These are phyloP conservation scores for Apis florea DNA, from an alignment of 1,140 invertebrate genomes.

Conservation along the genomic window DNA sequence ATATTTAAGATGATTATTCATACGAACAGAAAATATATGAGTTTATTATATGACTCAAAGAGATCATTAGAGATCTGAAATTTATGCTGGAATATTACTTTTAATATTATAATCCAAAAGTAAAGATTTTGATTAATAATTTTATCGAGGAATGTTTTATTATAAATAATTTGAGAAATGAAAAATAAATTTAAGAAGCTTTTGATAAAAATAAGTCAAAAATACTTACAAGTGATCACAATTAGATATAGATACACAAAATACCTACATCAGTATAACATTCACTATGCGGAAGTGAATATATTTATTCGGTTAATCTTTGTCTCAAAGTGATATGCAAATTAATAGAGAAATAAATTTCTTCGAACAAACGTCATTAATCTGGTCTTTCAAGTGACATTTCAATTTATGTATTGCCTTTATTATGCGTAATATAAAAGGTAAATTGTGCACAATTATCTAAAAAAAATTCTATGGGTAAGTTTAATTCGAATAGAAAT, in stretches of 20 bases:
- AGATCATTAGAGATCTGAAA: too few species aligned
- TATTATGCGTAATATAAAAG: neutral
- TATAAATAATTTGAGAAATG: too few species aligned
- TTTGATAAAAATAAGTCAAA: too few species aligned
- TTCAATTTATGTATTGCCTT: neutral
- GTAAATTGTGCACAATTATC: neutral
- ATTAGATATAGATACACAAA: neutral
- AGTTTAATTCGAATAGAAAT: conserved; percentile 11
- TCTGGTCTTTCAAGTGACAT: neutral
- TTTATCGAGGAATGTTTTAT: too few species aligned
- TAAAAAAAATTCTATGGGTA: neutral
- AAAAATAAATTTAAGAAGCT: too few species aligned
- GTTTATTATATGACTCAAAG: too few species aligned
- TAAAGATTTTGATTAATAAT: too few species aligned
- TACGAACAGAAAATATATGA: too few species aligned
- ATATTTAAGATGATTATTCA: too few species aligned
- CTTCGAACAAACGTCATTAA: too few species aligned
- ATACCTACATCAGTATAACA: neutral
- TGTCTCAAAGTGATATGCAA: neutral
- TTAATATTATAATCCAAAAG: too few species aligned
- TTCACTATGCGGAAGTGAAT: neutral
- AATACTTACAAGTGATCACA: neutral
- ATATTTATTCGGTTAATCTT: neutral
- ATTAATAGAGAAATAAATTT: neutral
- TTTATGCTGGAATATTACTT: too few species aligned